Evolutionary conservation across 1,140 invertebrate species (phyloP), one percentile per base, ranked within the genome.

Genomic region (Linepithema humile): DNA sequence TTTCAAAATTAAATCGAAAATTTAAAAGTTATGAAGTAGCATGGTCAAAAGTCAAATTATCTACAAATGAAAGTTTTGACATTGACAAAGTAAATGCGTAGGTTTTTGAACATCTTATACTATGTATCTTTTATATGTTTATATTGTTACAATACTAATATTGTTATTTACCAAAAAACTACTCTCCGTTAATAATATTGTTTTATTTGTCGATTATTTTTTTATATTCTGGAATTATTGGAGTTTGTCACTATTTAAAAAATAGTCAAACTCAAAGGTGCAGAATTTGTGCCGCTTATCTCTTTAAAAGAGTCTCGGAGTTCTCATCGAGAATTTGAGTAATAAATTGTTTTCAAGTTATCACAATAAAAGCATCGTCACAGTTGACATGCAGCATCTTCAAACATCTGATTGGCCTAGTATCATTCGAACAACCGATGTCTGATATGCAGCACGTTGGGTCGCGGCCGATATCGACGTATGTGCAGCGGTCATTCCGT

Each of bases 401-500:
- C n/a, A n/a, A n/a, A n/a, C n/a, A n/a, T n/a, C n/a, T 40, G 67
- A 80, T 80, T 38, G 45, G 43, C 40, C 23, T 29, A 35, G 64
- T 80, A 67, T 80, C 35, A 26, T 38, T 70, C 48, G 29, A 48
- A 64, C 20, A 32, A 32, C 35, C 45, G 50, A 70, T 53, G 64
- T 70, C 64, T 80, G 64, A 80, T 80, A 80, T 80, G 75, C 67
- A 70, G 64, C 48, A 43, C 50, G 7, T 23, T 35, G 64, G 62
- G 48, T 20, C 48, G 64, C 12, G 75, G 23, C 48, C 50, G 48
- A 55, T 53, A 70, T 80, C 48, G 35, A 80, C 35, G 48, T 80
- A 69, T 70, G 75, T 69, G 50, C 75, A 78, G 32, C 26, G 75
- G 48, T 80, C 75, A 80, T 80, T 69, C 75, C 75, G 64, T 80